Evolutionary conservation across 2,888 invertebrate species (phyloP).

Genomic region (Desoria tigrina): DNA sequence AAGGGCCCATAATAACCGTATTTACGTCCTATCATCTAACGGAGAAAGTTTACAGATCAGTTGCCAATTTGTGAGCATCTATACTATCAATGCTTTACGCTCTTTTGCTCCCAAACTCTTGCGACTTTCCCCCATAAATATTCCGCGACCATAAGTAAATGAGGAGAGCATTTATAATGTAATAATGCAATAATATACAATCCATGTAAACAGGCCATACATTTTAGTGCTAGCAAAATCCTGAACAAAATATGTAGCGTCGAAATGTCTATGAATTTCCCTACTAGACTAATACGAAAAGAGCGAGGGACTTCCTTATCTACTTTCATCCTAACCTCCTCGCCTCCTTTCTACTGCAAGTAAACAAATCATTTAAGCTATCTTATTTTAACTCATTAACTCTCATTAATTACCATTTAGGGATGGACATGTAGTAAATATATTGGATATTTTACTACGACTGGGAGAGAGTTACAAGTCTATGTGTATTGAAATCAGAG

Average conservation of each 20-base stretch:
- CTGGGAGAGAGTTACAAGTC: background rate
- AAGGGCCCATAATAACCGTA: no score
- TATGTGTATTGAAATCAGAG: constrained; percentile 1
- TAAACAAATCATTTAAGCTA: constrained; percentile 1
- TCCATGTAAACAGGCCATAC: background rate
- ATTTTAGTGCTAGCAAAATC: background rate
- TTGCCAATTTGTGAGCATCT: constrained; percentile 18
- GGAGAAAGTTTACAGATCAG: constrained; percentile 19
- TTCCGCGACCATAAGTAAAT: no score
- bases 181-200: background rate
- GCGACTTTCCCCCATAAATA: no score
- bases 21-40: no score
- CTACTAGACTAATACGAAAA: no score
- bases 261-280: no score
- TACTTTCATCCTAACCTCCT: no score
- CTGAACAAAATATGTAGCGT: no score
- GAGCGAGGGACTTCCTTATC: no score
- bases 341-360: no score
- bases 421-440: background rate
- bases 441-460: no score
- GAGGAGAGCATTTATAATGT: constrained; percentile 5
- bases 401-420: constrained; percentile 9
- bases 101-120: background rate
- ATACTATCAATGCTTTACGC: constrained; percentile 20
- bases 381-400: constrained; percentile 21